Conservation (phyloP, 2,888 invertebrate genomes). For the Villa cingulata region DNA sequence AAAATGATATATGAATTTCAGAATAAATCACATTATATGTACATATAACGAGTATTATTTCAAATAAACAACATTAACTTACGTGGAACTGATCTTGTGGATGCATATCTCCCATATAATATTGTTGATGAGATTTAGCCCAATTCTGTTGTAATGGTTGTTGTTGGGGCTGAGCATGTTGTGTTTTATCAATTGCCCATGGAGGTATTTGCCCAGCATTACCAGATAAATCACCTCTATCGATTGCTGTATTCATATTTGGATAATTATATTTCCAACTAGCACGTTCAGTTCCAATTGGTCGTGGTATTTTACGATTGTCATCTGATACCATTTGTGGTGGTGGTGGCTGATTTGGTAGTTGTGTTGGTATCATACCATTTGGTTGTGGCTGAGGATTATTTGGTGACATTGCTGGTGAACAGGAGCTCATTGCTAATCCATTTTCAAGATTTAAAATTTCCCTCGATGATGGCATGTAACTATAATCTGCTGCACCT, state of each 20-base stretch:
- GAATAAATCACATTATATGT: too few species aligned
- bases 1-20: too few species aligned
- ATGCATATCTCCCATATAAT: slow-evolving; percentile 23
- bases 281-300: slow-evolving; percentile 68
- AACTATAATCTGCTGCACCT: slow-evolving; percentile 21
- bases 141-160: slow-evolving; percentile 17
- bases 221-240: slow-evolving; percentile 14
- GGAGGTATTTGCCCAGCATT: slow-evolving; percentile 17
- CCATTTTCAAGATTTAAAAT: slow-evolving; percentile 31
- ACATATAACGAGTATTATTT: neutral
- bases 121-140: slow-evolving; percentile 14
- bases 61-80: slow-evolving; percentile 11
- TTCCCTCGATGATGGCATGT: slow-evolving; percentile 26
- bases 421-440: slow-evolving; percentile 22
- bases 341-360: slow-evolving; percentile 12
- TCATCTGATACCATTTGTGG: slow-evolving; percentile 23
- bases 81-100: slow-evolving; percentile 32
- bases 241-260: slow-evolving; percentile 19
- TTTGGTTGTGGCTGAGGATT: slow-evolving; percentile 22
- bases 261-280: slow-evolving; percentile 34
- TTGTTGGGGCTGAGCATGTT: slow-evolving; percentile 12
- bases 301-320: slow-evolving; percentile 43
- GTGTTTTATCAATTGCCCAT: slow-evolving; percentile 23
- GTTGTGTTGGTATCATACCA: slow-evolving; percentile 13
- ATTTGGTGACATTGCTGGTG: slow-evolving; percentile 34